phyloP scores from a whole-genome alignment of 2,888 invertebrate genomes.

The Antitype chi region DNA sequence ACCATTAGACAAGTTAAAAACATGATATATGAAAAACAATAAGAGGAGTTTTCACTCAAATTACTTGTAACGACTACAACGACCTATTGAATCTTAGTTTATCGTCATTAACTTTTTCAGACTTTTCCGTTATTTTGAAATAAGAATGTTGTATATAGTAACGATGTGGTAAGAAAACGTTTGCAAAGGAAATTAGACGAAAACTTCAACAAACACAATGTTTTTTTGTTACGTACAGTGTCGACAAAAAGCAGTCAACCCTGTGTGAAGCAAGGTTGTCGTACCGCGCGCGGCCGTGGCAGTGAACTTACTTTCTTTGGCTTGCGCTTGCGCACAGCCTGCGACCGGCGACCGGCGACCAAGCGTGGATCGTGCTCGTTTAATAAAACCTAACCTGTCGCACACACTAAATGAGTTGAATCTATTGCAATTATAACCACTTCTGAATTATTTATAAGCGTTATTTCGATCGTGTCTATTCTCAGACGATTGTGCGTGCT shows the following conservation, averaged over 20 bases:
- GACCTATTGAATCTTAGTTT: background rate
- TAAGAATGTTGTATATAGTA: too few species aligned
- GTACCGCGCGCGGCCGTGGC: constrained; percentile 87
- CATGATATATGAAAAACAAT: background rate
- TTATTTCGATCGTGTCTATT: constrained; percentile 34
- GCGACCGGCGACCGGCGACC: constrained; percentile 77
- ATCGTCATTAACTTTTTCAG: background rate
- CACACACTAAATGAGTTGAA: constrained; percentile 67
- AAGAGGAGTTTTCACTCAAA: background rate
- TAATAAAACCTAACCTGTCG: constrained; percentile 70
- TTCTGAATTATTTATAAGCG: constrained; percentile 51
- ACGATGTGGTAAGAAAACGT: background rate
- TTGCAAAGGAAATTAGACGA: constrained; percentile 1
- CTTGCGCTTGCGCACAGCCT: constrained; percentile 67
- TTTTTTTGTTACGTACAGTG: constrained; percentile 18
- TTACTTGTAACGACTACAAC: background rate
- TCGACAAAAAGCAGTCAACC: constrained; percentile 62
- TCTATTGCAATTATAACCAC: constrained; percentile 55
- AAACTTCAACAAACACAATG: constrained; percentile 7
- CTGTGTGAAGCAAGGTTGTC: constrained; percentile 83
- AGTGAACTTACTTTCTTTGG: constrained; percentile 90
- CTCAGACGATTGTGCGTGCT: constrained; percentile 15
- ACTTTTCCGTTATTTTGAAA: background rate
- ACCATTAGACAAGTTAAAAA: too few species aligned
- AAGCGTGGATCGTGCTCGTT: constrained; percentile 80